Percentiles rank a stretch among this genome's conserved stretches.
Evolutionary conservation across 2,888 invertebrate species (phyloP).

Genomic region (Caenorhabditis macrosperma): DNA sequence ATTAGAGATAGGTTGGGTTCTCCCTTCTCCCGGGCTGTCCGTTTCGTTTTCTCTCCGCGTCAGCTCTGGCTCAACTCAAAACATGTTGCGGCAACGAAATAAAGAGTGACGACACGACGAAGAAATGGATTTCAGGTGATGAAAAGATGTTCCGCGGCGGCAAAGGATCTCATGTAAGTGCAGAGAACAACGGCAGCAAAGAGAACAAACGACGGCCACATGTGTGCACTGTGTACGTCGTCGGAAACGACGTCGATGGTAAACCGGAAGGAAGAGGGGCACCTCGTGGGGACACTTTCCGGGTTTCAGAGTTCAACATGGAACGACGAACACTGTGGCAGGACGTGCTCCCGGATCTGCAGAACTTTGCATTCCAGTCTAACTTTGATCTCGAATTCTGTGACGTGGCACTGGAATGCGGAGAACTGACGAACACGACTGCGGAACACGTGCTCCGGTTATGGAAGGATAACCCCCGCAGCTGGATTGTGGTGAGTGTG

Average conservation of each 20-base stretch:
- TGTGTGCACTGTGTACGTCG: conserved; percentile 40
- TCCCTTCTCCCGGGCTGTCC: conserved; percentile 11
- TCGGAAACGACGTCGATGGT: conserved; percentile 54
- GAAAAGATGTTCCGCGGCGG: conserved; percentile 49
- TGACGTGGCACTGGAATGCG: conserved; percentile 62
- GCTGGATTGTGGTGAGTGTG: conserved; percentile 61
- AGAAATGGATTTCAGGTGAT: conserved; percentile 32
- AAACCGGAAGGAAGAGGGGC: background rate
- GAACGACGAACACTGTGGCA: conserved; percentile 73
- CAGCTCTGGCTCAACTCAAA: conserved; percentile 29
- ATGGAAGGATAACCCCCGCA: conserved; percentile 50
- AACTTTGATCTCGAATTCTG: conserved; percentile 80
- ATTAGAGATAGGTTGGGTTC: conserved; percentile 41
- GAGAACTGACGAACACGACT: conserved; percentile 54
- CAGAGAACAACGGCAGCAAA: conserved; percentile 15
- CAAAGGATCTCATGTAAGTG: conserved; percentile 38
- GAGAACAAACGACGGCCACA: conserved; percentile 24
- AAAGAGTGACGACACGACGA: conserved; percentile 17
- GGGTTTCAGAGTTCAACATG: conserved; percentile 75
- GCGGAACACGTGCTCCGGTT: conserved; percentile 47
- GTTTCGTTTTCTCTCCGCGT: conserved; percentile 16
- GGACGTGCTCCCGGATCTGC: conserved; percentile 79
- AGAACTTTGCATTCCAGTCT: conserved; percentile 78
- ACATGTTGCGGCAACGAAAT: conserved; percentile 50
- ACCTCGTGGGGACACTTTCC: too few species aligned